Conservation (phyloP, 2,113 vertebrate species). For the Neolamprologus ventralis region DNA sequence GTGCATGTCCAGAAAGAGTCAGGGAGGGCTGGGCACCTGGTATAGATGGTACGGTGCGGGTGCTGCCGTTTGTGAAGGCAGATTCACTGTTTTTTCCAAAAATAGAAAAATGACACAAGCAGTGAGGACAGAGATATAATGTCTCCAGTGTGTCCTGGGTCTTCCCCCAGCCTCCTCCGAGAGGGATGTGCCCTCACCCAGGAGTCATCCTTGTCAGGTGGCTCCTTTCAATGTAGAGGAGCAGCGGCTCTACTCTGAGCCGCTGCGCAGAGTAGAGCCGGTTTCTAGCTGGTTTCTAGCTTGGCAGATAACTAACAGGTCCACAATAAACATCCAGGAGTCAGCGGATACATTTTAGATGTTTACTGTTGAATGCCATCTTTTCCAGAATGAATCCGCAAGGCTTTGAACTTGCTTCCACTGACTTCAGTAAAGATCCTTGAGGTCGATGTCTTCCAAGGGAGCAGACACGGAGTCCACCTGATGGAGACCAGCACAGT, state of each 20-base stretch:
- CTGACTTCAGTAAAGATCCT: accelerated
- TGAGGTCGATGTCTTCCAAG: accelerated
- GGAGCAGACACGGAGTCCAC: too few relatives aligned
- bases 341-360: background rate
- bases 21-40: background rate
- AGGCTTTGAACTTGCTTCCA: too few relatives aligned
- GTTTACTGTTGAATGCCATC: background rate
- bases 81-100: background rate
- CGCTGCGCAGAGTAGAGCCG: too few relatives aligned
- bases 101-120: background rate
- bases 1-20: background rate
- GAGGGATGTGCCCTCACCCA: background rate
- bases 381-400: too few relatives aligned
- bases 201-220: background rate
- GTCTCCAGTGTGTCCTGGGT: background rate
- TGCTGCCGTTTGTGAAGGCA: background rate
- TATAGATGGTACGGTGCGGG: accelerated
- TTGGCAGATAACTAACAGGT: background rate
- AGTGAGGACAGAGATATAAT: background rate
- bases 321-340: background rate
- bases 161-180: background rate
- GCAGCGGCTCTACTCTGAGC: background rate
- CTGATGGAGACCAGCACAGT: too few relatives aligned
- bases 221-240: background rate
- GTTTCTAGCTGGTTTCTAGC: background rate